Evolutionary conservation across 2,888 invertebrate species (phyloP).

Genomic region (Masnerella sp.): DNA sequence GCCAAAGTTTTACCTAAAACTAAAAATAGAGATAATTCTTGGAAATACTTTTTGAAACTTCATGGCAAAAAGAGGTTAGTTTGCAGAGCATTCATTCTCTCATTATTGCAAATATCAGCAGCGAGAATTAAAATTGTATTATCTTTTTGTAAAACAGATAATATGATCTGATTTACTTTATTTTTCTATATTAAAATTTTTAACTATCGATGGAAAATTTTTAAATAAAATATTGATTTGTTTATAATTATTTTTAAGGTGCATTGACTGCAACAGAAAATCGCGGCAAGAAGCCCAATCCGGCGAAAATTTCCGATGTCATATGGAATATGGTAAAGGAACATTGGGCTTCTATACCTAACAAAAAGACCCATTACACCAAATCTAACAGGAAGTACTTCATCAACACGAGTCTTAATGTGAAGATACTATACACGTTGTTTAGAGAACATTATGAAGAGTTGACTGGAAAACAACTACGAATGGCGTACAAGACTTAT

Average conservation of each 20-base stretch:
- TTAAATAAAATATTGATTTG: not conserved
- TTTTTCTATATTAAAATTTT: too few species aligned
- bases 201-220: not conserved
- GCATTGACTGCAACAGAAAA: slow-evolving; percentile 10
- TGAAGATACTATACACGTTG: slow-evolving; percentile 18
- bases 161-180: not conserved
- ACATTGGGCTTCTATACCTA: slow-evolving; percentile 38
- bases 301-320: slow-evolving; percentile 37
- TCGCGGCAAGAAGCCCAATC: slow-evolving; percentile 37
- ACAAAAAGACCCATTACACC: slow-evolving; percentile 44
- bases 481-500: too few species aligned
- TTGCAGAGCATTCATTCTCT: slow-evolving; percentile 3
- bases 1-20: not conserved
- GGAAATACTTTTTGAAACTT: slow-evolving; percentile 5
- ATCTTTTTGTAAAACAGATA: not conserved
- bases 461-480: too few species aligned
- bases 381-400: slow-evolving; percentile 50
- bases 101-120: slow-evolving; percentile 1
- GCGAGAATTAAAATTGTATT: slow-evolving; percentile 1
- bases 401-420: slow-evolving; percentile 20
- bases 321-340: slow-evolving; percentile 38
- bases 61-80: not conserved
- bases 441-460: too few species aligned
- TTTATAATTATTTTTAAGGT: not conserved
- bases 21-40: not conserved